A percentile compares a stretch with the other conserved stretches of the same genome.
Evolutionary conservation across 2,113 vertebrate species (phyloP).

Genomic region (Marmota monax): DNA sequence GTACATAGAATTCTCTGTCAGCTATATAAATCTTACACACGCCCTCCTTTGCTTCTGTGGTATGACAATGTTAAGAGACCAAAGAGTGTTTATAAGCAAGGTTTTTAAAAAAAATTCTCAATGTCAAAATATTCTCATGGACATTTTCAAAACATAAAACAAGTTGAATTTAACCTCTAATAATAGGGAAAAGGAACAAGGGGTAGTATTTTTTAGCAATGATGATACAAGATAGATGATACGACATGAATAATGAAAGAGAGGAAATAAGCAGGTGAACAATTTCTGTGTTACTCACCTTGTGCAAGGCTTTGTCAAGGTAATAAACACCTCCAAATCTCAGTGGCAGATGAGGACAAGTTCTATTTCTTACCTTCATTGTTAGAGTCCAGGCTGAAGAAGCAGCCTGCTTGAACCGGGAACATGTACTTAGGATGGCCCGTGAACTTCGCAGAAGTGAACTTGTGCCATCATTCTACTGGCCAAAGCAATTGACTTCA

Average conservation of each 20-base stretch:
- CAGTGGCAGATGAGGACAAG: not conserved
- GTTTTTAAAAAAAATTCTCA: not conserved
- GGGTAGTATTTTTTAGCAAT: not conserved
- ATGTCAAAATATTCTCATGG: constrained; percentile 41
- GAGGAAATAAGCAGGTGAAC: not conserved
- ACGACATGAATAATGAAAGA: not conserved
- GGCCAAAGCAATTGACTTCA: not conserved
- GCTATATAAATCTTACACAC: constrained; percentile 60
- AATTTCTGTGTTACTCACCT: not conserved
- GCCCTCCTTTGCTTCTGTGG: not conserved
- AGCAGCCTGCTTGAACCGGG: not conserved
- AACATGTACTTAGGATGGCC: not conserved
- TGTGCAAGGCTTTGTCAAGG: not conserved
- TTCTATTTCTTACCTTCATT: not conserved
- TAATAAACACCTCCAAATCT: not conserved
- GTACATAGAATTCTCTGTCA: constrained; percentile 69
- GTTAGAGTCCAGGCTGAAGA: not conserved
- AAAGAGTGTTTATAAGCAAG: constrained; percentile 41
- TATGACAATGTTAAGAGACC: constrained; percentile 20
- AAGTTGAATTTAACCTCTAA: not conserved
- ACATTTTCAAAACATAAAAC: constrained; percentile 30
- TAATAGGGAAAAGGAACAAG: not conserved
- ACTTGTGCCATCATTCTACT: not conserved
- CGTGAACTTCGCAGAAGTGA: not conserved
- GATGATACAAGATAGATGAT: not conserved